A percentile compares a stretch with the other conserved stretches of the same genome.
Conservation (phyloP, 1,140 invertebrate genomes). For the Panonychus citri region DNA sequence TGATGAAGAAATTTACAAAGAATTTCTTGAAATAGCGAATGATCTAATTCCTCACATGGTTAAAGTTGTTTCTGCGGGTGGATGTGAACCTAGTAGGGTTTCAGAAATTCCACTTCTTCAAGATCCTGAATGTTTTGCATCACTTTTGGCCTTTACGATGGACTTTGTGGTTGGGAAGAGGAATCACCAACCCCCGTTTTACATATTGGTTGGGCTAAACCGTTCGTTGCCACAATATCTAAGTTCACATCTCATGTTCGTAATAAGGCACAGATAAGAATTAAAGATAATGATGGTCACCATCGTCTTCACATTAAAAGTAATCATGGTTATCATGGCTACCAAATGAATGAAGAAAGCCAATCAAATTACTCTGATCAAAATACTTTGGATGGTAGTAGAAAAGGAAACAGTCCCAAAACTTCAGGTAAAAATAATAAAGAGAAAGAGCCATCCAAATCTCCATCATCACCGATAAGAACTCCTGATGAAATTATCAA, state of each 20-base stretch:
- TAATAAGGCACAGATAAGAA: background rate
- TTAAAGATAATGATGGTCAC: conserved; percentile 12
- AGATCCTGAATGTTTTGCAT: conserved; percentile 73
- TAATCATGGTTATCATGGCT: background rate
- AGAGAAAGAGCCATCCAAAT: background rate
- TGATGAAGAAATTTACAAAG: conserved; percentile 92
- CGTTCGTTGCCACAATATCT: conserved; percentile 71
- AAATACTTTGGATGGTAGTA: too few relatives aligned
- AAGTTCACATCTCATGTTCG: conserved; percentile 47
- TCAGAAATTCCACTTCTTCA: conserved; percentile 18
- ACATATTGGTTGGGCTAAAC: conserved; percentile 88
- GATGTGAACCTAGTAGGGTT: conserved; percentile 7
- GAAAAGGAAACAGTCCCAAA: background rate
- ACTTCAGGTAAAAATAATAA: background rate
- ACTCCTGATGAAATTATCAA: background rate
- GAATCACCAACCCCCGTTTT: conserved; percentile 76
- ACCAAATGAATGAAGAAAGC: background rate
- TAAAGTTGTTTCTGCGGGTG: conserved; percentile 38
- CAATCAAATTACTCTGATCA: background rate
- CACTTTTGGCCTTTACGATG: conserved; percentile 70
- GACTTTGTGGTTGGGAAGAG: conserved; percentile 91
- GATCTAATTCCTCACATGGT: conserved; percentile 83
- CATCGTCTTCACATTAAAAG: background rate
- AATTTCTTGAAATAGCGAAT: conserved; percentile 84
- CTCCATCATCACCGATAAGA: background rate